Percentiles rank a stretch among this genome's conserved stretches.
phyloP scores from a whole-genome alignment of 2,888 invertebrate genomes.

The Nephrotoma appendiculata region DNA sequence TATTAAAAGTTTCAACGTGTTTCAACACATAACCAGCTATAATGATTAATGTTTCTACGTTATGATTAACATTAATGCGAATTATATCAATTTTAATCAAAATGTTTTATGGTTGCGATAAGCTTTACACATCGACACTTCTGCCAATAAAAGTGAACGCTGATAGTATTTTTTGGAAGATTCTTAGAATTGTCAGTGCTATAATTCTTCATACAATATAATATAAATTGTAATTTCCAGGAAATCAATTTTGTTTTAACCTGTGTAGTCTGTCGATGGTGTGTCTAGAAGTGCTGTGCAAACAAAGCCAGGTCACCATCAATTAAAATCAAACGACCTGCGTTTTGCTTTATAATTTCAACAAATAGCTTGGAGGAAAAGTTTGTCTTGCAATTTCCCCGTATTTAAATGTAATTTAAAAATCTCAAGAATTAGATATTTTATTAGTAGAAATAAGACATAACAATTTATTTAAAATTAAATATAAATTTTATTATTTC shows the following conservation, averaged over 20 bases:
- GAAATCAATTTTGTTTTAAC: not conserved
- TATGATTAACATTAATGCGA: not conserved
- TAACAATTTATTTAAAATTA: not conserved
- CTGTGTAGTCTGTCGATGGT: too few relatives aligned
- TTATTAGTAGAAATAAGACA: not conserved
- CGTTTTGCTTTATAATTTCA: not conserved
- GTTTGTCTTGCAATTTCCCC: not conserved
- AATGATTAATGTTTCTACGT: too few relatives aligned
- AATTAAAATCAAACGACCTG: not conserved
- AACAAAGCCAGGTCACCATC: not conserved
- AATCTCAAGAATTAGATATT: not conserved
- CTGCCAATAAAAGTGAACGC: not conserved
- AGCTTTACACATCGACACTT: not conserved
- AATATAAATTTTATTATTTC: not conserved
- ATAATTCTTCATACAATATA: not conserved
- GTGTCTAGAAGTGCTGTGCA: not conserved
- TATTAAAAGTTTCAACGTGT: too few relatives aligned
- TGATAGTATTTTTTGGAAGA: not conserved
- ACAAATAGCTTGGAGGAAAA: not conserved
- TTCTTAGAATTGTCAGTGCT: not conserved
- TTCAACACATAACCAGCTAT: too few relatives aligned
- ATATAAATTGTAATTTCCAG: not conserved
- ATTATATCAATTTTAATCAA: not conserved
- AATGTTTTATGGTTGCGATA: not conserved
- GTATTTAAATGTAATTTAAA: not conserved